Base-by-base conservation (phyloP, 2,113 vertebrate species). In the Helogale parvula region DNA sequence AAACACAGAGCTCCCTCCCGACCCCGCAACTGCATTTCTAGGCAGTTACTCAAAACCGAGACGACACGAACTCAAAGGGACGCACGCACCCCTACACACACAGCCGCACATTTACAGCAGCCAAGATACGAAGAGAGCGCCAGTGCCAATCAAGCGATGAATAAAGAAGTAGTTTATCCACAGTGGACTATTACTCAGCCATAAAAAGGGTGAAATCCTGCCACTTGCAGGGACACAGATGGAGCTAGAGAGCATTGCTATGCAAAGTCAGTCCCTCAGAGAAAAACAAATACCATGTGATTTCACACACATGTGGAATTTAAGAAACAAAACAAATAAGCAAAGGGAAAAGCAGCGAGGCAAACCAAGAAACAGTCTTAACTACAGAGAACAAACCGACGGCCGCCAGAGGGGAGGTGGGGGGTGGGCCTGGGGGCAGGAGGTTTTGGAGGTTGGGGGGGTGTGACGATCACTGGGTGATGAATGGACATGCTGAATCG, bases 401-500 rank as follows among this genome's bases (percentile, higher is more conserved):
- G 38, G 74, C 9, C 4, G 17, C 25, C 14, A 3, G 52, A 54
- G 16, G 52, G 15, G 52, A 54, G 52, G 15, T 17, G 14, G 29
- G 14, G 4, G 63, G 1, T 2, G 12, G 54, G 54, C 5, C 19
- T 2, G 6, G 25, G 14, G 14, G 41, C 29, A 29, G 45, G 13
- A 45, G 72, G 25, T 47, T 13, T 9, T 2, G 14, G 71, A 25
- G 72, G 45, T 3, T 14, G 17, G 14, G 6, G 25, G 38, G 7
- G 1, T 9, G 66, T 7, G 72, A 45, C 5, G 72, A 15, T 38
- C 72, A 29, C 38, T 4, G 38, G 23, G 72, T 74, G 13, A 3
- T 15, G 31, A 0, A 8, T 0, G 2, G 72, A 74, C 13, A 7
- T 3, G 25, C 1, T 41, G 13, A 27, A 45, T 29, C 25, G 14